Evolutionary conservation across 2,797 vertebrate genomes (phyloP).

Genomic region (Coilia nasus): DNA sequence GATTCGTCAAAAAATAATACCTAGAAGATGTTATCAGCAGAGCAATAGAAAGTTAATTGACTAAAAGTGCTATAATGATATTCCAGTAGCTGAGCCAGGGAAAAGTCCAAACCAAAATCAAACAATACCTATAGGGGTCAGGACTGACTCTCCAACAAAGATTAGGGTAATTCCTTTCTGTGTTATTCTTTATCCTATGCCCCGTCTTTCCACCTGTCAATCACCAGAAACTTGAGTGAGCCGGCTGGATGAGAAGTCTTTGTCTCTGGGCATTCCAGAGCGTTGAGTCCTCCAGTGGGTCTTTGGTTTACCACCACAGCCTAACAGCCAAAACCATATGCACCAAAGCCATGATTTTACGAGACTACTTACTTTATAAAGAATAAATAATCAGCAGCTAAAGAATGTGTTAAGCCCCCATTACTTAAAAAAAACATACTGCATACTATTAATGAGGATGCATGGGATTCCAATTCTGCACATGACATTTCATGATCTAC

Average conservation of each 20-base stretch:
- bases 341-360: constrained; percentile 4
- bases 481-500: neutral
- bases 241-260: neutral
- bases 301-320: neutral
- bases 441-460: neutral
- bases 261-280: neutral
- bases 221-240: neutral
- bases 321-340: constrained; percentile 1
- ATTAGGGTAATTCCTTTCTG: neutral
- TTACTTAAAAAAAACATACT: neutral
- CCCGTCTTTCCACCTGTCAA: neutral
- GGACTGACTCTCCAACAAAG: neutral
- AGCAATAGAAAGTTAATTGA: neutral
- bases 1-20: neutral
- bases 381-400: constrained; percentile 8
- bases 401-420: neutral
- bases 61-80: neutral
- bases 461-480: neutral
- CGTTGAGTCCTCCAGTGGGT: neutral
- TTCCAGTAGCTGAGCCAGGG: neutral
- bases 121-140: neutral
- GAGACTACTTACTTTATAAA: neutral
- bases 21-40: neutral
- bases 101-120: neutral
- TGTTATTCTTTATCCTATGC: neutral